Conservation (phyloP, 1,140 invertebrate species). For the Sminthurides bifidus region DNA sequence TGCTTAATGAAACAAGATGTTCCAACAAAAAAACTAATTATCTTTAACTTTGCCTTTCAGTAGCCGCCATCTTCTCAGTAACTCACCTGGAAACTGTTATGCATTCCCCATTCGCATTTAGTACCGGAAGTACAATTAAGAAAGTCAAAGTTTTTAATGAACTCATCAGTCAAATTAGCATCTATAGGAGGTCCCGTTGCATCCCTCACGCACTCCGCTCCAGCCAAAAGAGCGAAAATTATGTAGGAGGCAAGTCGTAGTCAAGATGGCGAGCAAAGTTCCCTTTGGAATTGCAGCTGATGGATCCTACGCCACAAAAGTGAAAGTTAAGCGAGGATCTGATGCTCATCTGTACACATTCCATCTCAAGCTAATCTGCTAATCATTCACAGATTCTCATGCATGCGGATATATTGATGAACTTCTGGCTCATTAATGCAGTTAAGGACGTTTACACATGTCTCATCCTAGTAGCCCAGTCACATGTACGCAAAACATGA, state of each 20-base stretch:
- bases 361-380: no score
- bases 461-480: no score
- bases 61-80: no score
- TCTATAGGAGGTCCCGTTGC: slow-evolving; percentile 45
- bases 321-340: slow-evolving; percentile 6
- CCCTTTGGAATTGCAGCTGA: slow-evolving; percentile 77
- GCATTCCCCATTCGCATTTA: slow-evolving; percentile 57
- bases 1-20: no score
- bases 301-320: slow-evolving; percentile 60
- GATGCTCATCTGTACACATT: no score
- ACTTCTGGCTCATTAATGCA: no score
- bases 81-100: slow-evolving; percentile 71
- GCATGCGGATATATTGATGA: no score
- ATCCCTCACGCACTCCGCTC: slow-evolving; percentile 58
- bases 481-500: no score
- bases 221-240: slow-evolving; percentile 64
- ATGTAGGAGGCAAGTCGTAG: slow-evolving; percentile 76
- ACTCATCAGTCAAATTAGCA: slow-evolving; percentile 38
- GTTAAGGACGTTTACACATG: no score
- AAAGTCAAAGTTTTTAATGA: slow-evolving; percentile 20
- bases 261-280: slow-evolving; percentile 70
- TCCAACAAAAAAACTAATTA: no score
- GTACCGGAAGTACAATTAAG: slow-evolving; percentile 35
- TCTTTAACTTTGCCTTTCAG: no score
- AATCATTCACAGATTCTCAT: no score